Evolutionary conservation across 23 tunicate genomes (phyloP), one percentile per base, ranked within the genome.

Genomic region (Ciona savignyi): DNA sequence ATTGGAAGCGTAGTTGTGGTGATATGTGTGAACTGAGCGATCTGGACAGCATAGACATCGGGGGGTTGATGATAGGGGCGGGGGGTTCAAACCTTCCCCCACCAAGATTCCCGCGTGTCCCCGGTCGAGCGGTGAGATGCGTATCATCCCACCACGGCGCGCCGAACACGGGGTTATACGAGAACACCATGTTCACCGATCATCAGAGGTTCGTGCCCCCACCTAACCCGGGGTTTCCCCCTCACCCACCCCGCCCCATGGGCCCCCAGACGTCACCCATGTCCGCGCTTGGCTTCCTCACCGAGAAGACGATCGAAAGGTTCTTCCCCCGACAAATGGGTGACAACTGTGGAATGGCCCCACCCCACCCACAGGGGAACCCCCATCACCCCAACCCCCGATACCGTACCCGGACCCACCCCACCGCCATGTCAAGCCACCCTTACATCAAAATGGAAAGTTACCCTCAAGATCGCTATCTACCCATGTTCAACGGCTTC

Each of bases 11-110:
- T n/a, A n/a, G n/a, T n/a, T n/a, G n/a, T n/a, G n/a, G n/a, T n/a
- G n/a, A n/a, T n/a, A n/a, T n/a, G n/a, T n/a, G n/a, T n/a, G n/a
- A n/a, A n/a, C n/a, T n/a, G n/a, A n/a, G n/a, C n/a, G 51, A 33
- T 42, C 75, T 77, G 0, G 87, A 82, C 30, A 82, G 75, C 70
- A 82, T 82, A 20, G 87, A 82, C 35, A 6, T 82, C 2, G 80
- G 80, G 1, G 56, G 75, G 1, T 48, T 82, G 33, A 80, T 80
- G 21, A 82, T 82, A 56, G 87, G 87, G 29, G 80, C 56, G 6
- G 21, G 64, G 19, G 25, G 25, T 32, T 4, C 22, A 9, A 63
- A 22, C 22, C 24, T 63, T 6, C 26, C 24, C 6, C 26, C 6
- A 9, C 67, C 15, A 25, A 20, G 26, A 23, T 25, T 4, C 4